Conservation (phyloP, 2,888 invertebrate genomes). For the Rhagonycha lutea region DNA sequence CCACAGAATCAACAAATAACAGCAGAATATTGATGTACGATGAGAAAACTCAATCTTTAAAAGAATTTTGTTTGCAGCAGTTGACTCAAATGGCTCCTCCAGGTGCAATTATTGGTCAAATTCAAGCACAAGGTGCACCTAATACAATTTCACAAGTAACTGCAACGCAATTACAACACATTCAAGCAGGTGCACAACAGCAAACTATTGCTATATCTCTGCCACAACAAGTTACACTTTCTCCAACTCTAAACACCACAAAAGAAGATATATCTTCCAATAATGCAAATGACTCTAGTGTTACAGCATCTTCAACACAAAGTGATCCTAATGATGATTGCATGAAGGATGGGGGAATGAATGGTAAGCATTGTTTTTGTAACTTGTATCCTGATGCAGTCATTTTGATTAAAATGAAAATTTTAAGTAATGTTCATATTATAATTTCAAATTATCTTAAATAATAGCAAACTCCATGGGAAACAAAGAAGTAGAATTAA, state of each 20-base stretch:
- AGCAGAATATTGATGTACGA: neutral
- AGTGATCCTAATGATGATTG: constrained; percentile 32
- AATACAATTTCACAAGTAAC: constrained; percentile 48
- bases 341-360: constrained; percentile 39
- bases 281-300: constrained; percentile 16
- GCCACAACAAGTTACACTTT: constrained; percentile 50
- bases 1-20: neutral
- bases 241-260: constrained; percentile 43
- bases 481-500: constrained; percentile 12
- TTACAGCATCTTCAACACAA: constrained; percentile 29
- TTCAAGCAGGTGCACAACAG: constrained; percentile 38
- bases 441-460: neutral
- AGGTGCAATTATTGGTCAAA: constrained; percentile 56
- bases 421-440: neutral
- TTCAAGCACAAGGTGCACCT: constrained; percentile 46
- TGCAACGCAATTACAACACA: constrained; percentile 47
- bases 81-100: constrained; percentile 59
- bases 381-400: neutral
- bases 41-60: neutral
- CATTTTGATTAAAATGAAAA: neutral
- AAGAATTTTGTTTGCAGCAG: constrained; percentile 42
- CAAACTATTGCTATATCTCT: constrained; percentile 46
- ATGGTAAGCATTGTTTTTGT: constrained; percentile 33
- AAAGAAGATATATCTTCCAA: constrained; percentile 34
- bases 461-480: neutral